Evolutionary conservation across 2,113 vertebrate species (phyloP).

Genomic region (Illadopsis cleaveri): DNA sequence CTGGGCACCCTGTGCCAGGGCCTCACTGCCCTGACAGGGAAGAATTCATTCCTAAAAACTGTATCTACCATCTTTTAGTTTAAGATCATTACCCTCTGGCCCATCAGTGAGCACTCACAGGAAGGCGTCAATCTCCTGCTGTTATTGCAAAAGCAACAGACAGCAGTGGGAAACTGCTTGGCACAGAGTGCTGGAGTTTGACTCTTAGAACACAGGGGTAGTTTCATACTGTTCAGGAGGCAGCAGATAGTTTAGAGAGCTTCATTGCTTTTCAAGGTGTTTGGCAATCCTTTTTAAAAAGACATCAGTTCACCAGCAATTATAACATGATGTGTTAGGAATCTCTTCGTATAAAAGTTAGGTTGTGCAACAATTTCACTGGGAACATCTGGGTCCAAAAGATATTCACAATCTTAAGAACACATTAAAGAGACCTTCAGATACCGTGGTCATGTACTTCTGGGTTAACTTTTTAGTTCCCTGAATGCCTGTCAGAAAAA

Average conservation of each 20-base stretch:
- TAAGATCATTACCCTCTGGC: too few species aligned
- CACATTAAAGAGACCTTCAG: neutral
- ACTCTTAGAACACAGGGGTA: accelerated
- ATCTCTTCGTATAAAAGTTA: neutral
- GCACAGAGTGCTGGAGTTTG: neutral
- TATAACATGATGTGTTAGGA: neutral
- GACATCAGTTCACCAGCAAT: neutral
- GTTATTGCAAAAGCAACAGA: neutral
- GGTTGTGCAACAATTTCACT: neutral
- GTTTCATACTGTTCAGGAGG: neutral
- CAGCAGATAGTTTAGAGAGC: neutral
- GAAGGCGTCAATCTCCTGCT: neutral
- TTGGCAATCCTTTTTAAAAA: neutral
- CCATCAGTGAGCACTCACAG: neutral
- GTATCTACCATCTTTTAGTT: neutral
- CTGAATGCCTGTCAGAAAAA: neutral
- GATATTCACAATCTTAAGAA: neutral
- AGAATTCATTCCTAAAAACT: neutral
- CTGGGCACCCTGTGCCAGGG: neutral
- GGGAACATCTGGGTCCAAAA: neutral
- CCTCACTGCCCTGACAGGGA: accelerated
- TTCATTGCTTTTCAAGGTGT: neutral
- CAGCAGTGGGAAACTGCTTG: neutral
- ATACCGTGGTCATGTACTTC: neutral
- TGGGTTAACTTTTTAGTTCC: neutral